These are phyloP conservation scores for Mesorhabditis sp. DNA, from an alignment of 2,888 invertebrate species.

Conservation along the genomic window DNA sequence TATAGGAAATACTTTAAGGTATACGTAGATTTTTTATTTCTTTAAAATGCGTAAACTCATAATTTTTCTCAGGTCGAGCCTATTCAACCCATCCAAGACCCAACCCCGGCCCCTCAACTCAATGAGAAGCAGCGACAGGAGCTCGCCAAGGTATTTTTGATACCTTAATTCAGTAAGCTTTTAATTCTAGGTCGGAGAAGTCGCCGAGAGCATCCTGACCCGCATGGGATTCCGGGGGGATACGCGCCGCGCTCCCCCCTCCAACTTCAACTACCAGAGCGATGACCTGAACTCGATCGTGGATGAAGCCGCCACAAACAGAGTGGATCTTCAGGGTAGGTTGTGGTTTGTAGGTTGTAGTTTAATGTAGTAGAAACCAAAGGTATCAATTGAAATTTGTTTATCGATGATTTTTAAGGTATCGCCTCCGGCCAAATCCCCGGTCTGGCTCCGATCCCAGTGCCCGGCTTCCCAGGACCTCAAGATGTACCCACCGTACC, in stretches of 20 bases:
- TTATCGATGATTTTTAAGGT: too few relatives aligned
- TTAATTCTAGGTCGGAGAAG: constrained; percentile 42
- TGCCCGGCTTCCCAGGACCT: constrained; percentile 55
- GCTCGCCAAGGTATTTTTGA: background rate
- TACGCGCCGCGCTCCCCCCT: constrained; percentile 19
- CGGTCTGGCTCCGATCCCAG: constrained; percentile 57
- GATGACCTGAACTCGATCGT: constrained; percentile 52
- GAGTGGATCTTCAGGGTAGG: constrained; percentile 46
- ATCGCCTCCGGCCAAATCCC: constrained; percentile 46
- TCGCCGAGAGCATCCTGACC: constrained; percentile 51
- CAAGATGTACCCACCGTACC: constrained; percentile 57
- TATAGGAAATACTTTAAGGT: background rate
- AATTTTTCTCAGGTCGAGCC: background rate
- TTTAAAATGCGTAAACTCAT: too few relatives aligned
- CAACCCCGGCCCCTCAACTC: background rate
- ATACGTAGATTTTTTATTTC: too few relatives aligned
- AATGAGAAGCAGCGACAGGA: constrained; percentile 3
- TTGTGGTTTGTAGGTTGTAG: too few relatives aligned
- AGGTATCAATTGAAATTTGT: too few relatives aligned
- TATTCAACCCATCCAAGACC: background rate
- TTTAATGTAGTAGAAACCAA: too few relatives aligned
- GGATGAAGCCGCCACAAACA: constrained; percentile 46
- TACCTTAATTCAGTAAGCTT: constrained; percentile 7
- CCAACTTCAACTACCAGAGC: constrained; percentile 31
- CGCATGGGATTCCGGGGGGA: constrained; percentile 41